Evolutionary conservation across 2,113 vertebrate genomes (phyloP), one percentile per base, ranked within the genome.

Genomic region (Lepidothrix coronata): DNA sequence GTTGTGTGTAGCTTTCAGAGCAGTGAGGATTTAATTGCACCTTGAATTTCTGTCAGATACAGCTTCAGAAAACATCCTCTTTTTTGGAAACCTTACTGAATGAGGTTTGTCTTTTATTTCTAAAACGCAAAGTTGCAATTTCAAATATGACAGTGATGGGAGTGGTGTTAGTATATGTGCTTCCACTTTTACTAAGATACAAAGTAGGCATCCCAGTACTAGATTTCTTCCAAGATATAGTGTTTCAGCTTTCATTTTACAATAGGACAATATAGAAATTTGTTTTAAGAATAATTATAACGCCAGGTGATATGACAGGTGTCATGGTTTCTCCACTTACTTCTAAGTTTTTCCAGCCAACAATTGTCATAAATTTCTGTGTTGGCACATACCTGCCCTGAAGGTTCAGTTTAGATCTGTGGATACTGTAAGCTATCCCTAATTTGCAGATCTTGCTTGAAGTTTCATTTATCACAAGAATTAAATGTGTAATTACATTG

Each of bases 61-160:
- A 66, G 51, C 51, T 72, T 87, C 70, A 96, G 78, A 93, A 92
- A 94, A 20, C 55, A n/a, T 83, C 48, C 12, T 88, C 21, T 63
- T 73, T 74, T 85, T 22, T 11, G 92, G 91, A 92, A 89, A 62
- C 19, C 28, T 20, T 33, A 33, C 30, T 90, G 71, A 94, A 75
- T 85, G 51, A 81, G 59, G 30, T 95, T 66, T 86, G 17, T 52
- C 61, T 90, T 85, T 78, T 91, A 43, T 87, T 97, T 94, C 59
- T 58, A 80, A 86, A 94, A 90, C 51, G 58, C 33, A 84, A 86
- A 88, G 46, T 86, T 87, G 31, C 21, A 52, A 54, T 74, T 92
- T 96, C 9, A 52, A 37, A 81, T 78, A 62, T 63, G 55, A 72
- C 28, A 89, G 25, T n/a, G 28, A 87, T 66, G 37, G 83, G 67